A percentile compares a stretch with the other conserved stretches of the same genome.
Conservation (phyloP, 2,888 invertebrate species). For the Papilio gigon region DNA sequence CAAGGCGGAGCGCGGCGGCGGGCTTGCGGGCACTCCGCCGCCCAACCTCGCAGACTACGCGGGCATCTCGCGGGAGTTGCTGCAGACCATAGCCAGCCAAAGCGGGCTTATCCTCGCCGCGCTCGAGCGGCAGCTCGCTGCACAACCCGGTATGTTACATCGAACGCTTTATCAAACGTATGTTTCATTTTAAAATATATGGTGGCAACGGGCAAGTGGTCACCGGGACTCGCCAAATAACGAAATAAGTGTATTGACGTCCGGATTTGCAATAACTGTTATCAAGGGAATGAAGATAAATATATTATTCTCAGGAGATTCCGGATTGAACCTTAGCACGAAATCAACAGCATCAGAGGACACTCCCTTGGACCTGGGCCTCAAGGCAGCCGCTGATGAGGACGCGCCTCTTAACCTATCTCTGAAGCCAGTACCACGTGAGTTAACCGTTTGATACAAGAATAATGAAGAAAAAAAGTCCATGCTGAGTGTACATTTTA, state of each 20-base stretch:
- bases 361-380: conserved; percentile 77
- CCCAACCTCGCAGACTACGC: conserved; percentile 77
- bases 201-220: too few species aligned
- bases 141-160: conserved; percentile 33
- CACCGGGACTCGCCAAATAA: too few species aligned
- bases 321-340: conserved; percentile 73
- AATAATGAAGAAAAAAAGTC: too few species aligned
- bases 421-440: conserved; percentile 85
- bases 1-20: conserved; percentile 73
- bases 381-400: conserved; percentile 77
- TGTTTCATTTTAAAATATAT: too few species aligned
- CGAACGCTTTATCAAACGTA: too few species aligned
- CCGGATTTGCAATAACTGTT: too few species aligned
- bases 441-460: conserved; percentile 46
- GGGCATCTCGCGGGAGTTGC: conserved; percentile 76
- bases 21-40: conserved; percentile 79
- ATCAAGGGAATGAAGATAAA: too few species aligned
- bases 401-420: conserved; percentile 93
- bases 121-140: conserved; percentile 74
- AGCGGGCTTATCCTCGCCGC: conserved; percentile 78
- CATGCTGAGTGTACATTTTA: too few species aligned
- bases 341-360: conserved; percentile 70
- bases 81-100: conserved; percentile 80
- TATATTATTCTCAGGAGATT: conserved; percentile 53
- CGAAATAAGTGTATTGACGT: too few species aligned